Percentiles rank a stretch among this genome's conserved stretches.
These are phyloP conservation scores for Drosophila greeni DNA, from an alignment of 2,888 invertebrate genomes.

Conservation along the genomic window DNA sequence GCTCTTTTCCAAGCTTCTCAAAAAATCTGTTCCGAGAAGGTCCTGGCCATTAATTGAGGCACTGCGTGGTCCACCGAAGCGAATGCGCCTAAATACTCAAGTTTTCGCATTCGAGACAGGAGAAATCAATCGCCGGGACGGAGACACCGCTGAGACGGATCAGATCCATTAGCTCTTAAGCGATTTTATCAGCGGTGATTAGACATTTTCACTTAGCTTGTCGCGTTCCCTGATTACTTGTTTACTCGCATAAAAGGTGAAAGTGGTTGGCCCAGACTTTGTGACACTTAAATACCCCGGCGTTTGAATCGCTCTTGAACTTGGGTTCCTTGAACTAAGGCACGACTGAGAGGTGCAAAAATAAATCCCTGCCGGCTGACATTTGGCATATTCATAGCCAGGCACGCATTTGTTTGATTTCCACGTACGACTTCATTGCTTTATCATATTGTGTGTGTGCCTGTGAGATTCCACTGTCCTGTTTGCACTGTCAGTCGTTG, in stretches of 20 bases:
- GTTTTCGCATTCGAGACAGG: constrained; percentile 3
- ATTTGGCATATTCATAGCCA: constrained; percentile 33
- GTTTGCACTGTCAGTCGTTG: constrained; percentile 39
- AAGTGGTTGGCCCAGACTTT: constrained; percentile 2
- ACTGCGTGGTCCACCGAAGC: constrained; percentile 12
- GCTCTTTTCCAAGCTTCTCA: not conserved
- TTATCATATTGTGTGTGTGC: constrained; percentile 23
- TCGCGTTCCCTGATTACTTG: constrained; percentile 19
- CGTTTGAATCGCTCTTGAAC: constrained; percentile 47
- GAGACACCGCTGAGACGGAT: constrained; percentile 18
- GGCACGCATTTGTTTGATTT: constrained; percentile 38
- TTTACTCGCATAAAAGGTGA: not conserved
- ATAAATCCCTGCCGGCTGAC: constrained; percentile 27
- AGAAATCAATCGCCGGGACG: constrained; percentile 26
- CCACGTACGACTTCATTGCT: constrained; percentile 30
- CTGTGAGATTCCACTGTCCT: constrained; percentile 7
- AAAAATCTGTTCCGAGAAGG: constrained; percentile 22
- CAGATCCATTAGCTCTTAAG: constrained; percentile 25
- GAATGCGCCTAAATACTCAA: constrained; percentile 13
- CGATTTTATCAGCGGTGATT: constrained; percentile 23
- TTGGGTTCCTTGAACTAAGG: constrained; percentile 58
- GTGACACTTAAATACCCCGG: constrained; percentile 15
- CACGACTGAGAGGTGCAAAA: constrained; percentile 9
- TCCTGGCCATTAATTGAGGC: constrained; percentile 16
- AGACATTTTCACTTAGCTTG: constrained; percentile 16